Percentiles rank a stretch among this genome's conserved stretches.
These are phyloP conservation scores for Eublepharis macularius DNA, from an alignment of 2,113 vertebrate genomes.

Conservation along the genomic window DNA sequence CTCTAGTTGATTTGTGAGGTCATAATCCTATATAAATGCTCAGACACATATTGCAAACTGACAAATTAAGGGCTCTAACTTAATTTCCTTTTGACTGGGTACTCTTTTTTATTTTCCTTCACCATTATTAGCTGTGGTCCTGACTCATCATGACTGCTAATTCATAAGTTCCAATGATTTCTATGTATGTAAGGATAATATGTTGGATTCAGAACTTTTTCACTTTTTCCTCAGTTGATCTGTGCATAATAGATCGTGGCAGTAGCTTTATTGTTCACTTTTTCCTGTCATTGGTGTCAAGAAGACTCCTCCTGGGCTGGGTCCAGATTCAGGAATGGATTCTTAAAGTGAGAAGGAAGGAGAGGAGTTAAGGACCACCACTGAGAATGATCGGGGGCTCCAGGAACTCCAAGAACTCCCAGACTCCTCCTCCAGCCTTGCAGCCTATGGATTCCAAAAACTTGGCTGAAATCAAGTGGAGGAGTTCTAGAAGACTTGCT, in stretches of 20 bases:
- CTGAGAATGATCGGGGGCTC: no score
- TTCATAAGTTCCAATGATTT: conserved; percentile 26
- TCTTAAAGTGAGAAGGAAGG: no score
- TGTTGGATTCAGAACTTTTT: conserved; percentile 25
- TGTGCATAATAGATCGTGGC: conserved; percentile 31
- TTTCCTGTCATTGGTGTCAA: neutral
- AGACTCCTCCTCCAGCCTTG: no score
- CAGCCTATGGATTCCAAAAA: no score
- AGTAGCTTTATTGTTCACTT: conserved; percentile 11
- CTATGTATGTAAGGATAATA: neutral
- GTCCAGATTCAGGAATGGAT: no score
- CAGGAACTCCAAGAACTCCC: no score
- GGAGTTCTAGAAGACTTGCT: no score
- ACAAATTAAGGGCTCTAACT: conserved; percentile 49
- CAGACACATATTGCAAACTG: conserved; percentile 48
- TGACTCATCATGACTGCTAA: neutral
- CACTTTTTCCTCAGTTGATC: neutral
- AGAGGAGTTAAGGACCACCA: no score
- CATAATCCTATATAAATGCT: conserved; percentile 51
- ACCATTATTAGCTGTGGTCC: conserved; percentile 5
- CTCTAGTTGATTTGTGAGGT: conserved; percentile 46
- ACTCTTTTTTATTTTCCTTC: conserved; percentile 26
- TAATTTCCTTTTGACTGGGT: conserved; percentile 51
- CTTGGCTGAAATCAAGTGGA: no score
- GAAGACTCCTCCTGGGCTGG: no score